These are phyloP conservation scores for Alethe castanea DNA, from an alignment of 2,113 vertebrate genomes.

Conservation along the genomic window DNA sequence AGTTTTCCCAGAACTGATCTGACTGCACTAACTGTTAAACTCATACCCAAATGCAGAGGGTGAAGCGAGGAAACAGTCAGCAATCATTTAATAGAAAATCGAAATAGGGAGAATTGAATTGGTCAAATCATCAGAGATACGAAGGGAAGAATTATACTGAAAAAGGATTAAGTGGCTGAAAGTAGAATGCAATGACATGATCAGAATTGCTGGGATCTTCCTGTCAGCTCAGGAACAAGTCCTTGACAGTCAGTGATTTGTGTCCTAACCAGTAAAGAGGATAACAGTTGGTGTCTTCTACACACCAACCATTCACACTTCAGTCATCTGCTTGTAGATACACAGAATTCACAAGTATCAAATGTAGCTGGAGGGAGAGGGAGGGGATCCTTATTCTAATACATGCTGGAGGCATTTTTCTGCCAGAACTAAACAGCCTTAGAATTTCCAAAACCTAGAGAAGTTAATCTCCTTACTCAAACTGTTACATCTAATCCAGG, in stretches of 20 bases:
- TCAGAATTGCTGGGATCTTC: neutral
- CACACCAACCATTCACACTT: neutral
- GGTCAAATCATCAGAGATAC: neutral
- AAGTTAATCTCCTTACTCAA: neutral
- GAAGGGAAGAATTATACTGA: neutral
- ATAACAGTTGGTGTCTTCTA: neutral
- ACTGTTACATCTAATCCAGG: neutral
- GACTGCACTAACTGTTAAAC: neutral
- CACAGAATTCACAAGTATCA: neutral
- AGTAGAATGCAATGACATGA: neutral
- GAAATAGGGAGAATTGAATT: neutral
- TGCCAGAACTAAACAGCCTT: neutral
- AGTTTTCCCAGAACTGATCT: neutral
- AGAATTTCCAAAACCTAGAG: neutral
- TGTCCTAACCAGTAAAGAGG: neutral
- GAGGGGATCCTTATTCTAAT: neutral
- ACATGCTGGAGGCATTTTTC: neutral
- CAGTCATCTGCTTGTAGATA: neutral
- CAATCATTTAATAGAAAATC: neutral
- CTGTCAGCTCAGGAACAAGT: neutral
- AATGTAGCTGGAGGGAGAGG: neutral
- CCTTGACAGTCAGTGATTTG: neutral
- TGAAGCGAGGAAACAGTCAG: neutral
- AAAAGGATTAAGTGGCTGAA: neutral
- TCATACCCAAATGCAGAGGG: neutral